These are phyloP conservation scores for Lophochroa leadbeateri DNA, from an alignment of 2,113 vertebrate genomes.

Conservation along the genomic window DNA sequence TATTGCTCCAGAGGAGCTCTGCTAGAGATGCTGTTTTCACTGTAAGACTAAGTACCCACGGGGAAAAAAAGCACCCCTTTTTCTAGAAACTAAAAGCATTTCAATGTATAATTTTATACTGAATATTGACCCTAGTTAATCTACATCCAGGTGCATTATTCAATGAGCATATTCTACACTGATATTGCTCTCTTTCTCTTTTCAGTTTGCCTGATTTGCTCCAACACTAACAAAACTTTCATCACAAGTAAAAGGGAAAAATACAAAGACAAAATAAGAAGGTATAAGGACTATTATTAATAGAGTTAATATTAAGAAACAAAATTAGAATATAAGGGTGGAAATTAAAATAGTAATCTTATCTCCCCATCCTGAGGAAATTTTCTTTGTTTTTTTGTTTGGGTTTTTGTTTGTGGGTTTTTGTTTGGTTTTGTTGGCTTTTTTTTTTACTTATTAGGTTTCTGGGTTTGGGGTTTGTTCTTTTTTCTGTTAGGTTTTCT, in stretches of 20 bases:
- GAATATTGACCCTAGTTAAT: background rate
- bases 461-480: background rate
- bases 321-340: background rate
- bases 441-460: background rate
- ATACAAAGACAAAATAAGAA: background rate
- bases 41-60: background rate
- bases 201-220: background rate
- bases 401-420: background rate
- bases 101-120: background rate
- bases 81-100: background rate
- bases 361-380: background rate
- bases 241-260: background rate
- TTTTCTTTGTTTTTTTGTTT: background rate
- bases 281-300: background rate
- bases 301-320: background rate
- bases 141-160: background rate
- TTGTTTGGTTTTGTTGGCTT: background rate
- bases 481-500: background rate
- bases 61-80: background rate
- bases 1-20: background rate
- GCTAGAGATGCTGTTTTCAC: background rate
- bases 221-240: background rate
- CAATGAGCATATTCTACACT: background rate
- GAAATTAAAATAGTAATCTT: background rate
- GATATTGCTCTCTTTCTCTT: background rate